Evolutionary conservation across 2,888 invertebrate genomes (phyloP).

Genomic region (Caenorhabditis virilis): DNA sequence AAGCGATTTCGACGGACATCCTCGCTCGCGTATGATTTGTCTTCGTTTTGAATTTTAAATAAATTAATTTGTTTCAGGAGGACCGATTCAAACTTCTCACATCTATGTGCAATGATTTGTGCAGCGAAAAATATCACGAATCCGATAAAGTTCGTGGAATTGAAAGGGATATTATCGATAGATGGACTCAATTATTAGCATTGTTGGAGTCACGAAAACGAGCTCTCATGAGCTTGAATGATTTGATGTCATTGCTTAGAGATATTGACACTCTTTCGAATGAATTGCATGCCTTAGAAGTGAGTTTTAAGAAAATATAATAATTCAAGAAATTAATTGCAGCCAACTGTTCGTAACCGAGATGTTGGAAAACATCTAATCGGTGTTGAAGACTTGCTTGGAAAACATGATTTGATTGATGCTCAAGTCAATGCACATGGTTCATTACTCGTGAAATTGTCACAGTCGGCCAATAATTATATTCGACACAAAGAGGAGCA

Average conservation of each 20-base stretch:
- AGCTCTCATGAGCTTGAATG: slow-evolving; percentile 77
- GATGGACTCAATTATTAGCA: slow-evolving; percentile 83
- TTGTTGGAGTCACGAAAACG: slow-evolving; percentile 79
- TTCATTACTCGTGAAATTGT: slow-evolving; percentile 57
- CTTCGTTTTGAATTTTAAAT: too few relatives aligned
- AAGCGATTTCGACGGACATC: slow-evolving; percentile 95
- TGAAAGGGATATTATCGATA: slow-evolving; percentile 70
- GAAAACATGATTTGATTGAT: slow-evolving; percentile 90
- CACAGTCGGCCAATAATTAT: slow-evolving; percentile 52
- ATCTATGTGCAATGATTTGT: slow-evolving; percentile 89
- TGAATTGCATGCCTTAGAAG: slow-evolving; percentile 84
- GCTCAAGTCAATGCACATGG: slow-evolving; percentile 72
- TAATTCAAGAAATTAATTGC: slow-evolving; percentile 1
- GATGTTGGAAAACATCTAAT: slow-evolving; percentile 91
- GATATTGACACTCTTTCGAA: slow-evolving; percentile 88
- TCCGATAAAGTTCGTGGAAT: slow-evolving; percentile 78
- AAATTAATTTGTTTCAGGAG: slow-evolving; percentile 72
- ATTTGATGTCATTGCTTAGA: slow-evolving; percentile 83
- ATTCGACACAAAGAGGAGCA: slow-evolving; percentile 71
- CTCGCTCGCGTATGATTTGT: slow-evolving; percentile 80
- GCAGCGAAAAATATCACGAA: slow-evolving; percentile 87
- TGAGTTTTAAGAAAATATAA: slow-evolving; percentile 65
- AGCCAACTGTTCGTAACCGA: slow-evolving; percentile 51
- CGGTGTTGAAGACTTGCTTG: slow-evolving; percentile 90
- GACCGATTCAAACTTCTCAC: slow-evolving; percentile 91